A percentile compares a stretch with the other conserved stretches of the same genome.
phyloP scores from a whole-genome alignment of 2,888 invertebrate species.

The Dasypolia templi region DNA sequence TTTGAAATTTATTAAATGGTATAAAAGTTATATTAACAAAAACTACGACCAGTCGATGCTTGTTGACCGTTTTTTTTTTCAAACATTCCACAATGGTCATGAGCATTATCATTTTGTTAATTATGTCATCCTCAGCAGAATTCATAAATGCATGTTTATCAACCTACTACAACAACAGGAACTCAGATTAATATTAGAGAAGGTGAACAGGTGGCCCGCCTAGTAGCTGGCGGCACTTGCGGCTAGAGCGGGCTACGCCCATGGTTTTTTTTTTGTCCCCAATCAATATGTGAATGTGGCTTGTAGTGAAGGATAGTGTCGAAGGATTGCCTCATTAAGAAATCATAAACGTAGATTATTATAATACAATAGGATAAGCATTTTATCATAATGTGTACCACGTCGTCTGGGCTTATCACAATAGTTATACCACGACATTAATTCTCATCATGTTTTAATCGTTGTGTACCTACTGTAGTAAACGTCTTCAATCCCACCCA shows the following conservation, averaged over 20 bases:
- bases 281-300: constrained; percentile 37
- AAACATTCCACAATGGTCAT: constrained; percentile 2
- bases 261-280: constrained; percentile 33
- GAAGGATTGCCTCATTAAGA: constrained; percentile 54
- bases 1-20: neutral
- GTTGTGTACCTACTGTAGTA: neutral
- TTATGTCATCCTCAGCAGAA: constrained; percentile 4
- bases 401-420: constrained; percentile 28
- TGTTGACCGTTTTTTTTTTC: constrained; percentile 7
- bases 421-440: constrained; percentile 45
- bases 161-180: constrained; percentile 50
- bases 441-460: constrained; percentile 36
- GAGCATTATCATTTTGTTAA: neutral
- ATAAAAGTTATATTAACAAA: neutral
- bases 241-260: constrained; percentile 33
- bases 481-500: neutral
- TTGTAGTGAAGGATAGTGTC: constrained; percentile 39
- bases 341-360: constrained; percentile 46
- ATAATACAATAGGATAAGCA: constrained; percentile 53
- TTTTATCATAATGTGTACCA: constrained; percentile 37
- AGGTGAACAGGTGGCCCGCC: constrained; percentile 45
- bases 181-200: constrained; percentile 34
- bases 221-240: constrained; percentile 11
- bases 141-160: constrained; percentile 1
- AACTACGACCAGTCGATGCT: neutral